Evolutionary conservation across 2,113 vertebrate genomes (phyloP), one percentile per base, ranked within the genome.

Genomic region (human): DNA sequence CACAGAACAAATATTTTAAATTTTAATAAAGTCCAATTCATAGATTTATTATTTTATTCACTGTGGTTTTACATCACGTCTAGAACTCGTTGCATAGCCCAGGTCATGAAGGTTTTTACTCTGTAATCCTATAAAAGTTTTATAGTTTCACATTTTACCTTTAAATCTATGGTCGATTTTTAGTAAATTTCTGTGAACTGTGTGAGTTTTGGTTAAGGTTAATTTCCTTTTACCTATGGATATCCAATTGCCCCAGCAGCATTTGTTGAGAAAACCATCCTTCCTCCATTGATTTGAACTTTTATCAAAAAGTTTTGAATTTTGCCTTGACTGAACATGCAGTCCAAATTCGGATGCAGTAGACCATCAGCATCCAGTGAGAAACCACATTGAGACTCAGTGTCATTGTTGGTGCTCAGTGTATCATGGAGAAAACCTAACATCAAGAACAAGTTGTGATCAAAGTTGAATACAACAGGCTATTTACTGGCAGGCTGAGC

Each of bases 341-440:
- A 45, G 25, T 10, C 48, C 38, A 10, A 9, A 23, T 32, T 89
- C 27, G 59, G 88, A 57, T 23, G 16, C 12, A 3, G 6, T 12
- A 52, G 52, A 23, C 23, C 9, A 1, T 38, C 0, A 1, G 7
- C 5, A 8, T 45, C 40, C 68, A 13, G 2, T 14, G 22, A 73
- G 48, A 45, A 85, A 38, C 38, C 72, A 59, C 0, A 0, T 4
- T 8, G 72, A 43, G 38, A 8, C 8, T 4, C 22, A 6, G 5
- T 2, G 66, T 38, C 55, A 10, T 66, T 52, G 50, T 55, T 2
- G 14, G 22, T 68, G 48, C 14, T 61, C 30, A 8, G 35, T 5
- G 16, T 22, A 25, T 70, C 43, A 6, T 45, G 35, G 75, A 88
- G 38, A 82, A 87, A 83, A 57, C 4, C 14, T 48, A 30, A 18